Conservation (phyloP, 2,797 vertebrate species). For the Myiotriccus ornatus region DNA sequence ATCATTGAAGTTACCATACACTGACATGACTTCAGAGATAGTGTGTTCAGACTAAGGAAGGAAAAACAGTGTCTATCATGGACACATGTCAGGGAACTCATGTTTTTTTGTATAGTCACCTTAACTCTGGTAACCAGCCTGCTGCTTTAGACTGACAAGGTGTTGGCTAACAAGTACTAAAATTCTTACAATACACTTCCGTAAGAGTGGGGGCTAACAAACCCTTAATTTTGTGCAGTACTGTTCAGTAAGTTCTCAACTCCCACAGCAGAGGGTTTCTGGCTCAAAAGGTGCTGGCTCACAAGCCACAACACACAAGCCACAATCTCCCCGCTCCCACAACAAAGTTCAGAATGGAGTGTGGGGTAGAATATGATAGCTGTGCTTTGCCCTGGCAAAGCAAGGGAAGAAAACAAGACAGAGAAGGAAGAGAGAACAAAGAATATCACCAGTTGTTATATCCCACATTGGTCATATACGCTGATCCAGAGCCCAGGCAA, state of each 20-base stretch:
- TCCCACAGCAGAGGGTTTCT: not conserved
- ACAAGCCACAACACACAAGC: not conserved
- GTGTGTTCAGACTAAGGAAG: not conserved
- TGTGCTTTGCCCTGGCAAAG: not conserved
- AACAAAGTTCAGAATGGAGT: not conserved
- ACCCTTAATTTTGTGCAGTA: not conserved
- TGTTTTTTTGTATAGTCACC: not conserved
- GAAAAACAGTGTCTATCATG: not conserved
- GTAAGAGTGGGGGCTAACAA: not conserved
- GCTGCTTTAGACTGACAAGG: not conserved
- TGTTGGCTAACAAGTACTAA: not conserved
- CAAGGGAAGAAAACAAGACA: not conserved
- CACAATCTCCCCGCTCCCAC: not conserved
- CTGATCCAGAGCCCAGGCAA: not conserved
- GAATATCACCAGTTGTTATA: too few species aligned
- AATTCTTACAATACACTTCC: not conserved
- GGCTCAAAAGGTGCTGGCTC: not conserved
- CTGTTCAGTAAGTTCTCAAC: not conserved
- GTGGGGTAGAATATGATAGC: not conserved
- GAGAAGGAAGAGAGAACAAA: not conserved
- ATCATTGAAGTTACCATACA: not conserved
- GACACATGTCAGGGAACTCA: not conserved
- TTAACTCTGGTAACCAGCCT: not conserved
- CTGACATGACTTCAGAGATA: not conserved
- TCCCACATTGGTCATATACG: too few species aligned